Conservation (phyloP, 23 tunicate genomes). For the Ascidia mentula region DNA sequence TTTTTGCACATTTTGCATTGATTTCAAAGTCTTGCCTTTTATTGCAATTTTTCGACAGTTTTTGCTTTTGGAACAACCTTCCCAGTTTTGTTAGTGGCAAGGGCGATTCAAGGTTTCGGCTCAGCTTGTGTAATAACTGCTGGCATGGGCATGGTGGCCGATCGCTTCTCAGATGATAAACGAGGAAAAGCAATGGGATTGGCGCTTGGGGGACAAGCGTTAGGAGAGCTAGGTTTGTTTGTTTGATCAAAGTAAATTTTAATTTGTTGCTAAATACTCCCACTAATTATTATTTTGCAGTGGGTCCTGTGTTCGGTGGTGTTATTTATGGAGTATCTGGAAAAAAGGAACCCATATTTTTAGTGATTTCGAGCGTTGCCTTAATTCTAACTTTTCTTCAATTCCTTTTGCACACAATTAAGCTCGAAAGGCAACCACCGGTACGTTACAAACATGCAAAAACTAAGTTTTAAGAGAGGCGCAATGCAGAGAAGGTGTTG, state of each 20-base stretch:
- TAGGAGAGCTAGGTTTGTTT: conserved; percentile 88
- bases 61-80: conserved; percentile 72
- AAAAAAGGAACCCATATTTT: conserved; percentile 68
- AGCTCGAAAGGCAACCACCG: not conserved
- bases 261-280: no score
- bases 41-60: conserved; percentile 41
- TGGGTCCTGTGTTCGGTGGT: conserved; percentile 81
- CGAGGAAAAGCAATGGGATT: conserved; percentile 80
- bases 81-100: conserved; percentile 53
- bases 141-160: conserved; percentile 78
- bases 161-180: conserved; percentile 57
- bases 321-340: conserved; percentile 58
- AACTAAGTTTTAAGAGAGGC: no score
- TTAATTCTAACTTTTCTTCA: conserved; percentile 33
- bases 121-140: conserved; percentile 81
- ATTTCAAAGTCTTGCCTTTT: no score
- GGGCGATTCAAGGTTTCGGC: conserved; percentile 82
- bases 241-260: no score
- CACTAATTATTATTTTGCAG: no score
- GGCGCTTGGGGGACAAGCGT: conserved; percentile 86
- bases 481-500: no score
- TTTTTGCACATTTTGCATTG: no score
- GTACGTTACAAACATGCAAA: no score
- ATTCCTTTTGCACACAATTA: conserved; percentile 19
- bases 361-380: conserved; percentile 43